Conservation (phyloP, 2,113 vertebrate genomes). For the Paedocypris sp. region DNA sequence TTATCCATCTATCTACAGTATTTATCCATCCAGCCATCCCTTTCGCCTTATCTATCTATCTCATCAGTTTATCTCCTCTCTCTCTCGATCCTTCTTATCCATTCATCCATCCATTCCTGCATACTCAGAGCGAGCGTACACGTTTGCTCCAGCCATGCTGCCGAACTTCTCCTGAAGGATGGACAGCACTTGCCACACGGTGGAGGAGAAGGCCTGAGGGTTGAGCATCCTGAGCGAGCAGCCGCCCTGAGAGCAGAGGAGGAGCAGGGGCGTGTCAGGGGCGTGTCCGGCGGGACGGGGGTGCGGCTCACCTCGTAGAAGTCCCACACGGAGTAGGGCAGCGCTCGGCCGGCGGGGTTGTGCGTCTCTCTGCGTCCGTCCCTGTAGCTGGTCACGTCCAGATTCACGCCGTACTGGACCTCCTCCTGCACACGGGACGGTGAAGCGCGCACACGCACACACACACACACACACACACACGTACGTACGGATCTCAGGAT, state of each 20-base stretch:
- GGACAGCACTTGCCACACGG: conserved; percentile 81
- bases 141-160: conserved; percentile 89
- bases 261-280: background rate
- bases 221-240: conserved; percentile 86
- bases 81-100: too few relatives aligned
- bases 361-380: conserved; percentile 78
- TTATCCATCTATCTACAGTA: too few relatives aligned
- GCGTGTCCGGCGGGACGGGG: background rate
- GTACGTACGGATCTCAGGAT: conserved; percentile 66
- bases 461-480: background rate
- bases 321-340: conserved; percentile 81
- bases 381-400: conserved; percentile 86
- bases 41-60: too few relatives aligned
- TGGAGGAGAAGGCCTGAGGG: conserved; percentile 80
- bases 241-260: conserved; percentile 59
- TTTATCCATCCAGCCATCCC: too few relatives aligned
- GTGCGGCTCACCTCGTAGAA: conserved; percentile 80
- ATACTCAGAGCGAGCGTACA: too few relatives aligned
- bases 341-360: conserved; percentile 76
- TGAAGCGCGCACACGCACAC: too few relatives aligned
- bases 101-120: too few relatives aligned
- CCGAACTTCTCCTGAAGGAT: conserved; percentile 87
- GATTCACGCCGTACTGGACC: conserved; percentile 80
- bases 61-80: too few relatives aligned
- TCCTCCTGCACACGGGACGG: conserved; percentile 51